A percentile compares a stretch with the other conserved stretches of the same genome.
phyloP scores from a whole-genome alignment of 2,797 vertebrate species.

The Spinus olivaceus region DNA sequence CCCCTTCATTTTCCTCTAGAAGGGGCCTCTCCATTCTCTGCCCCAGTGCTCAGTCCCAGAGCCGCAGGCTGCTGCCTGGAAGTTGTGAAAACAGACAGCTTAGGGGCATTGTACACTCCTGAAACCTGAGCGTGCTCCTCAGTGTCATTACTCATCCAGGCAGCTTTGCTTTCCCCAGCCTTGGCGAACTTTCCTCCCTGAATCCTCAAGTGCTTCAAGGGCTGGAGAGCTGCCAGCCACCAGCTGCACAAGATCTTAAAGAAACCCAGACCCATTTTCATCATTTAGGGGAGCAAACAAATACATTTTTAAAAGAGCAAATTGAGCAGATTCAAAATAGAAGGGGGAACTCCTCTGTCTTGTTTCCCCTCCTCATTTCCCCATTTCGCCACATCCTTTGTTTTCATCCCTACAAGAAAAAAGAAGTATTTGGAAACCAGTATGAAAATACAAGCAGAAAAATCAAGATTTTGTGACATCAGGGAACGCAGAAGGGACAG shows the following conservation, averaged over 20 bases:
- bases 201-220: slow-evolving; percentile 63
- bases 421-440: neutral
- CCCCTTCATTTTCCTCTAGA: neutral
- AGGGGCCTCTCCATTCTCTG: slow-evolving; percentile 28
- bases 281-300: neutral
- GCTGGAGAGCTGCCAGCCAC: slow-evolving; percentile 63
- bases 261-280: slow-evolving; percentile 5
- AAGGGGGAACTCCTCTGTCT: neutral
- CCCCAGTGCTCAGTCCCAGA: neutral
- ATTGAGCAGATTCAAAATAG: neutral
- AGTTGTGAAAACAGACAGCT: slow-evolving; percentile 69
- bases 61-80: slow-evolving; percentile 46
- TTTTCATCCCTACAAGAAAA: neutral
- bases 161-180: slow-evolving; percentile 38
- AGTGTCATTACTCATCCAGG: slow-evolving; percentile 68
- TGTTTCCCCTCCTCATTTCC: neutral
- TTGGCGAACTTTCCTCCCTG: slow-evolving; percentile 13
- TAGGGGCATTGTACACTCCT: slow-evolving; percentile 16
- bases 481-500: neutral
- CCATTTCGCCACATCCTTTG: neutral
- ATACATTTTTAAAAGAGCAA: neutral
- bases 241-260: slow-evolving; percentile 63
- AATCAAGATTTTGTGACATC: neutral
- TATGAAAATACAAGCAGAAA: neutral
- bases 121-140: slow-evolving; percentile 42